Evolutionary conservation across 2,797 vertebrate genomes (phyloP), one percentile per base, ranked within the genome.

Genomic region (Orestias chungarensis): DNA sequence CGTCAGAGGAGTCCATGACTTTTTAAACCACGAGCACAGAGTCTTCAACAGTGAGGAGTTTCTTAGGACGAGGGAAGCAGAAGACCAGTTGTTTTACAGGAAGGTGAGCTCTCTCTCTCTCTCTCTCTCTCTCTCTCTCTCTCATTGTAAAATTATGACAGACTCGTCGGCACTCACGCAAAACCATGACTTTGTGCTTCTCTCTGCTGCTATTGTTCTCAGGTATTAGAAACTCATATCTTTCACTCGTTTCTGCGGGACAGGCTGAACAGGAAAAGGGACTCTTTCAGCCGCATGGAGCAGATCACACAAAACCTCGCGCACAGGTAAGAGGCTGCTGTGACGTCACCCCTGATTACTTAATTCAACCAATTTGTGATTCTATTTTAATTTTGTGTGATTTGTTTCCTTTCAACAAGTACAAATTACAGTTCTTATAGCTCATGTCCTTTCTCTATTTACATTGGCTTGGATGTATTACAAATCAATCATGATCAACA

Each of bases 31-130:
- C 0, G 96, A 99, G 54, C 97, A 99, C 66, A 82, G 98, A 68
- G 97, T 99, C 67, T 99, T 99, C 70, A 99, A 99, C 85, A 99
- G 97, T 29, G 96, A 97, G 75, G 96, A 98, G 84, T 99, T 99
- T 80, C 93, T 99, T 73, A 95, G 96, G 82, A 96, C 95, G 0
- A 94, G 96, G 64, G 95, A 95, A 0, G 27, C 79, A 0, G 79
- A 84, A 31, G 96, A 99, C 80, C 96, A 96, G 81, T 79, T 67
- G 0, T 99, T 99, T 87, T 99, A 99, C 78, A 95, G 88, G 83
- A 97, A 96, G 96, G 98, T 98, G 73, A 66, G 0, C 55, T 23
- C 23, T 14, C 38, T 50, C 20, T 0, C 55, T 23, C 23, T 14
- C 38, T 50, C 20, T 0, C 55, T 23, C 23, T 14, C 38, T 50